Base-by-base conservation (phyloP, 92 coral and sea anemone species). In the Ricordea florida region DNA sequence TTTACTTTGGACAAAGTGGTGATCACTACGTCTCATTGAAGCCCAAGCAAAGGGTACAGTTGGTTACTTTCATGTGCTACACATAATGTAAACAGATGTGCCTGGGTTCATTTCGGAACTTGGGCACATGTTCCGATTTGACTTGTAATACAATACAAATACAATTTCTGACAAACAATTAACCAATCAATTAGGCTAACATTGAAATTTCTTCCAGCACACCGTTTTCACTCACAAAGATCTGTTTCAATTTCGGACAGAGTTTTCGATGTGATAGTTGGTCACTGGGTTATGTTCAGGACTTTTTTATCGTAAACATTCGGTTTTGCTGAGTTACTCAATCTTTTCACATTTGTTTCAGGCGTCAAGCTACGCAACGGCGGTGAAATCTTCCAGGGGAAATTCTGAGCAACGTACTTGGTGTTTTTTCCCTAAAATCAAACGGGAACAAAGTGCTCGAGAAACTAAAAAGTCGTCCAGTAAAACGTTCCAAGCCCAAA, bases 1-100 rank as follows among this genome's bases (percentile, higher is more conserved):
- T 73, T 21, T 45, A 74, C 59, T 76, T 76, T 48, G 83, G 74
- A 2, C 74, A 64, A 64, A 30, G 66, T 76, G 64, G 73, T 6
- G 48, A 40, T 35, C 83, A 76, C 66, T 64, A 76, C 8, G 83
- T 76, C 9, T 43, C 83, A 36, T 52, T 76, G 48, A 69, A 35
- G 31, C 65, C 47, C 17, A 61, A 10, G 50, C 49, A 61, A 61
- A 61, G 2, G 67, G 67, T 61, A 38, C 67, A 0, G 10, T 36
- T 15, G 4, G 18, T 20, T 35, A 0, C 18, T 58, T 58, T 35
- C 7, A 57, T 56, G 10, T 56, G 5, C 44, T 8, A 34, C 36
- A 32, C 16, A 58, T 2, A 58, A 58, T 34, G 65, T 16, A 58
- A 32, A 32, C 45, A 58, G 28, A 10, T 58, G 45, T 58, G 23